Percentiles rank a stretch among this genome's conserved stretches.
Evolutionary conservation across 2,797 vertebrate genomes (phyloP).

Genomic region (Spheniscus humboldti): DNA sequence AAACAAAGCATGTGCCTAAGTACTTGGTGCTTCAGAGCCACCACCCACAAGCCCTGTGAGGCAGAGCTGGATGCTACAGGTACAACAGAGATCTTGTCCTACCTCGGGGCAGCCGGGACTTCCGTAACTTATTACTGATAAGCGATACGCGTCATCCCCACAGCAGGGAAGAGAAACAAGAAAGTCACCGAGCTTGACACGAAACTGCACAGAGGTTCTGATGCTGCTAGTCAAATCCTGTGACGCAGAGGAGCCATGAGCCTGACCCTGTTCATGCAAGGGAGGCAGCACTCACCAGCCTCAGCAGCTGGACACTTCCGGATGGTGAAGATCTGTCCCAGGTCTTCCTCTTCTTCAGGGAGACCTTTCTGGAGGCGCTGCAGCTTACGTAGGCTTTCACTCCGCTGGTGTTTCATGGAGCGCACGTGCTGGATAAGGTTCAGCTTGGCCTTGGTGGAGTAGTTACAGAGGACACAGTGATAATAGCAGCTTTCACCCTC

Average conservation of each 20-base stretch:
- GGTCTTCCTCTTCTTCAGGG: slow-evolving; percentile 92
- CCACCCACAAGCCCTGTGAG: fast-evolving
- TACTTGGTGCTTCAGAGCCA: not conserved
- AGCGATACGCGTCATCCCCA: not conserved
- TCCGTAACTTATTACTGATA: fast-evolving
- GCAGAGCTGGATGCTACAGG: not conserved
- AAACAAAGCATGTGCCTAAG: fast-evolving
- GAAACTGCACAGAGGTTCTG: fast-evolving
- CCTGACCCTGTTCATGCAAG: fast-evolving
- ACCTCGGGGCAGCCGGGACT: not conserved
- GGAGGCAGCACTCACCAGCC: slow-evolving; percentile 79
- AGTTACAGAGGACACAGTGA: slow-evolving; percentile 95
- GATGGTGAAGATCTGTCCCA: slow-evolving; percentile 97
- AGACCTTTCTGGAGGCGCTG: slow-evolving; percentile 96
- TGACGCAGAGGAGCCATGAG: not conserved
- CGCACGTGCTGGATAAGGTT: slow-evolving; percentile 99
- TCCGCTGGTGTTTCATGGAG: slow-evolving; percentile 99
- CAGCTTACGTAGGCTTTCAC: slow-evolving; percentile 95
- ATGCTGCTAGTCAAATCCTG: fast-evolving
- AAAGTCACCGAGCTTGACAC: fast-evolving
- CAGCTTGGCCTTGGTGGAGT: slow-evolving; percentile 99
- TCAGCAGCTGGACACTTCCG: slow-evolving; percentile 90
- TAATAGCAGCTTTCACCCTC: slow-evolving; percentile 97
- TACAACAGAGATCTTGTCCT: not conserved
- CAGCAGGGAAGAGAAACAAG: not conserved